Evolutionary conservation across 2,888 invertebrate species (phyloP).

Genomic region (Harpagoxenus sublaevis): DNA sequence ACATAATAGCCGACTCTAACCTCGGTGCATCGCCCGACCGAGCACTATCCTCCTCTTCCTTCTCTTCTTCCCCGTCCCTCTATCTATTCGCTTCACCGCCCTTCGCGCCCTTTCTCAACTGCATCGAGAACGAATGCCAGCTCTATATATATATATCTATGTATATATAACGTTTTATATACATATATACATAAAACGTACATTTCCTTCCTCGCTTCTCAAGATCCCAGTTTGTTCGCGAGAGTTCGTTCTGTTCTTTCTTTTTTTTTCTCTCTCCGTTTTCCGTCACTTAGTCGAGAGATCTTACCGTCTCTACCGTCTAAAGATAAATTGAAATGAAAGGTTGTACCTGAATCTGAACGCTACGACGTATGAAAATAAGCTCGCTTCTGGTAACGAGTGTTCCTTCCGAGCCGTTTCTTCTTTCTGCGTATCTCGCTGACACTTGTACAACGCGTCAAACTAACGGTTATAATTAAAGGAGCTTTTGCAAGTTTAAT

Average conservation of each 20-base stretch:
- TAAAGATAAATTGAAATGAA: conserved; percentile 42
- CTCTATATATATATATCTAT: not conserved
- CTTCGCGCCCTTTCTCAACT: conserved; percentile 42
- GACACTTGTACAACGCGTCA: not conserved
- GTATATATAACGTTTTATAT: not conserved
- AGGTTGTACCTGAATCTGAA: conserved; percentile 18
- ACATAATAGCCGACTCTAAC: conserved; percentile 80
- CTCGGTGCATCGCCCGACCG: conserved; percentile 68
- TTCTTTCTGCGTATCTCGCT: not conserved
- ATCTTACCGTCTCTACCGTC: conserved; percentile 17
- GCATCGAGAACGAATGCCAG: conserved; percentile 36
- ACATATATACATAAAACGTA: conserved; percentile 23
- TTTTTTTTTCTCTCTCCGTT: conserved; percentile 9
- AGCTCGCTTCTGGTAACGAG: not conserved
- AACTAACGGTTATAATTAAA: conserved; percentile 37
- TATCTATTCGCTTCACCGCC: conserved; percentile 28
- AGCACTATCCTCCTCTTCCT: conserved; percentile 11
- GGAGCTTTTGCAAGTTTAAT: conserved; percentile 27
- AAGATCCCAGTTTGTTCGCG: conserved; percentile 34
- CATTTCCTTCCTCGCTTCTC: conserved; percentile 24
- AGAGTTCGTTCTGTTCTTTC: conserved; percentile 7
- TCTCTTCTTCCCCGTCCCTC: not conserved
- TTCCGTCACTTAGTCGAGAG: conserved; percentile 46
- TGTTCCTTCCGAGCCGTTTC: not conserved
- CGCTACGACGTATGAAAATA: conserved; percentile 21